Base-by-base conservation (phyloP, 2,113 vertebrate species). In the Panthera uncia region DNA sequence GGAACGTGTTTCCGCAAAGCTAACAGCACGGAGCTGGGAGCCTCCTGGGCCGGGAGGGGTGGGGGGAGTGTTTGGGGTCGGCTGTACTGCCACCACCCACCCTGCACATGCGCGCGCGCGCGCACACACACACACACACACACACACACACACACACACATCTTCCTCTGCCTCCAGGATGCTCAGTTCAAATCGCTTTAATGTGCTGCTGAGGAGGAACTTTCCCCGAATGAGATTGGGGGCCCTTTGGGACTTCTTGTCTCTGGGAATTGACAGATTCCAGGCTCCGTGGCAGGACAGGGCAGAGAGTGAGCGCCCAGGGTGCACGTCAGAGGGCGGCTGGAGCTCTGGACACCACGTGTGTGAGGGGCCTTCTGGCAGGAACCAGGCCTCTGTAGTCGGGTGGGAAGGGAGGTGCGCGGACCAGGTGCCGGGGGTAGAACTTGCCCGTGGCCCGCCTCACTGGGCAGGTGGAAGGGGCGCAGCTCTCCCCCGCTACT, bases 291-390 rank as follows among this genome's bases (percentile, higher is more conserved):
- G 3, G 48, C 12, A 41, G 23, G n/a, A 6, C 0, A 0, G 6
- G 6, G 13, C 14, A 15, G 48, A 29, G 50, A 2, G 0, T 5
- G 16, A 36, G 36, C 45, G 4, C 33, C 1, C 2, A 11, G 55
- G 45, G 52, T 7, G 5, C 4, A 1, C 7, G 38, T 21, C 29
- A 6, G 74, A 55, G 29, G 52, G 23, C 57, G 48, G 50, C 66
- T 10, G 0, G 4, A 12, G 31, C 1, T 7, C 76, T 15, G 52
- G 13, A 18, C 9, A 23, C 1, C 4, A 7, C 1, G 0, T 21
- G 12, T 0, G 0, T 18, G 63, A 81, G 13, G 69, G 23, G 11
- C 69, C 12, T 11, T 8, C 36, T 16, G 13, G 76, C n/a, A 29
- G 78, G 63, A n/a, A 31, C 41, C 10, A 4, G 69, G 73, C 5